Evolutionary conservation across 2,797 vertebrate genomes (phyloP), one percentile per base, ranked within the genome.

Genomic region (Thalassophryne amazonica): DNA sequence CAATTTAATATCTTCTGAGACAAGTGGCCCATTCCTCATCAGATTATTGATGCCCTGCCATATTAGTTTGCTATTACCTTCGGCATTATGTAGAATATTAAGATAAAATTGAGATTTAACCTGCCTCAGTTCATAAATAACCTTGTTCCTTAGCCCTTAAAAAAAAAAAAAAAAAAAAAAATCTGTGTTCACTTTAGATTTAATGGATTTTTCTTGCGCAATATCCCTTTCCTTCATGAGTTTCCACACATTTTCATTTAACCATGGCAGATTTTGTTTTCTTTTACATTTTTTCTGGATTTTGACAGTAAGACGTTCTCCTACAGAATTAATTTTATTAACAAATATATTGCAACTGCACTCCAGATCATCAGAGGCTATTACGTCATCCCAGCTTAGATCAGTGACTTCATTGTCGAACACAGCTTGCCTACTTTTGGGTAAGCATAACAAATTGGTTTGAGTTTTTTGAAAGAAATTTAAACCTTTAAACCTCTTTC

Each of bases 31-130:
- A 9, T 9, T 39, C 25, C 24, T n/a, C 18, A 25, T 19, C 5
- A 38, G 18, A 11, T 39, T 38, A 6, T 50, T n/a, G 12, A 50
- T 27, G 7, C 12, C 16, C 18, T 19, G 18, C 23, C 47, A 37
- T 5, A 50, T 37, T 6, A 20, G 9, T 38, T 37, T 38, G 28
- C 13, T 34, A 11, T 54, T 43, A 7, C 30, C 38, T 27, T 43
- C 42, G 9, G 51, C 30, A 21, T 43, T 21, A 17, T 24, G 27
- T 11, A 43, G 17, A 12, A 43, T 25, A 20, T 24, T 24, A n/a
- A 54, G 3, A 10, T 22, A 43, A 20, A 43, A 34, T 15, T 17
- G 13, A 16, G 38, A 31, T 38, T 40, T 52, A 22, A 35, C 48
- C 16, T 15, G n/a, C 25, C 38, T 28, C 4, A 35, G 6, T 8